These are phyloP conservation scores for Orthonevra nobilis DNA, from an alignment of 2,888 invertebrate species.

Conservation along the genomic window DNA sequence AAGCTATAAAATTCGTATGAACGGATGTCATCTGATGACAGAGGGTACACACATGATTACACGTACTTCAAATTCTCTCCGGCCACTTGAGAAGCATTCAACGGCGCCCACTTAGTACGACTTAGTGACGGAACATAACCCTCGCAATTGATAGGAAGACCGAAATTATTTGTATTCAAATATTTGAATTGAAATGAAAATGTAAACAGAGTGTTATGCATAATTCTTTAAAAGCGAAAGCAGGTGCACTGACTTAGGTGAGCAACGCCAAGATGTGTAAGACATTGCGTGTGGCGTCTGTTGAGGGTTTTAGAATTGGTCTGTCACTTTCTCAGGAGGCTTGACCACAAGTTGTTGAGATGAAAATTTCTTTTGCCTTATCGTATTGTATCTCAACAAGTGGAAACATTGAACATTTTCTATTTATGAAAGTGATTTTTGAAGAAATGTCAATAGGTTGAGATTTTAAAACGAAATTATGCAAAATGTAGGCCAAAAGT, in stretches of 20 bases:
- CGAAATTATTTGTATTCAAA: conserved; percentile 28
- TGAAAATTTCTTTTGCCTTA: too few relatives aligned
- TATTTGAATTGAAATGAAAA: conserved; percentile 39
- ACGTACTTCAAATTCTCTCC: conserved; percentile 6
- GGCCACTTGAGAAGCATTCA: conserved; percentile 19
- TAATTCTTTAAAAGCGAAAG: conserved; percentile 45
- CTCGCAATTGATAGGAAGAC: conserved; percentile 3
- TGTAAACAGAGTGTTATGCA: conserved; percentile 29
- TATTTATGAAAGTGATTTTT: too few relatives aligned
- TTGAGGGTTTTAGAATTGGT: conserved; percentile 6
- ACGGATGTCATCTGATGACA: too few relatives aligned
- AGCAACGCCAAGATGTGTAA: background rate
- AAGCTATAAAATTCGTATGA: too few relatives aligned
- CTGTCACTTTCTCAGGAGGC: conserved; percentile 25
- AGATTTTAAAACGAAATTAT: too few relatives aligned
- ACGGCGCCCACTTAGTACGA: background rate
- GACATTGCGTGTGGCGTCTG: background rate
- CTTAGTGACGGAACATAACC: conserved; percentile 32
- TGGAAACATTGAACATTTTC: too few relatives aligned
- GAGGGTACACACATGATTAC: background rate
- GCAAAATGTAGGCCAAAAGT: too few relatives aligned
- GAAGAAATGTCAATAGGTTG: too few relatives aligned
- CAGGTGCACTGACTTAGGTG: conserved; percentile 11
- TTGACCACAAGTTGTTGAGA: background rate
- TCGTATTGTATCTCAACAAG: too few relatives aligned